Conservation (phyloP, 2,797 vertebrate species). For the Pseudomugil tenellus region DNA sequence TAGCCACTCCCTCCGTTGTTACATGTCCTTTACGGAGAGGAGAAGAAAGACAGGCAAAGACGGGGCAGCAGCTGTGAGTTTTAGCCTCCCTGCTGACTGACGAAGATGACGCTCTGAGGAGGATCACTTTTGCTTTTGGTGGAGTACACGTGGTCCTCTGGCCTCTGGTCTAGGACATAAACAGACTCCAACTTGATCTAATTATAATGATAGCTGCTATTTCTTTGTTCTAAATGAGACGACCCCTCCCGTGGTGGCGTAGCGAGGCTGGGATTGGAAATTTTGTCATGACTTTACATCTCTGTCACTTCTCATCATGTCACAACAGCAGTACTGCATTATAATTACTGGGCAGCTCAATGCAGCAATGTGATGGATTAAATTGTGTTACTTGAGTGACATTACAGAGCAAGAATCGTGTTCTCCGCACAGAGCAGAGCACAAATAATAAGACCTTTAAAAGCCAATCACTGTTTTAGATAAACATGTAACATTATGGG, state of each 20-base stretch:
- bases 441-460: background rate
- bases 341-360: slow-evolving; percentile 28
- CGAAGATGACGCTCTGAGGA: slow-evolving; percentile 59
- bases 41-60: slow-evolving; percentile 41
- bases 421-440: background rate
- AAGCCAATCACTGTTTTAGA: background rate
- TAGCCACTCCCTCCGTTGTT: slow-evolving; percentile 71
- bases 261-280: slow-evolving; percentile 42
- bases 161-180: slow-evolving; percentile 49
- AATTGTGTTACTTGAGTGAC: slow-evolving; percentile 3
- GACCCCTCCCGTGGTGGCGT: slow-evolving; percentile 26
- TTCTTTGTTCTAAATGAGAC: slow-evolving; percentile 51
- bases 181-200: slow-evolving; percentile 52
- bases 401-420: slow-evolving; percentile 1
- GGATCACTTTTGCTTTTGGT: slow-evolving; percentile 66
- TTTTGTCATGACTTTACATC: slow-evolving; percentile 57
- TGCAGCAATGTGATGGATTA: slow-evolving; percentile 15
- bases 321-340: slow-evolving; percentile 44
- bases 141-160: slow-evolving; percentile 48
- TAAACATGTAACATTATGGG: background rate
- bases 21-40: slow-evolving; percentile 62
- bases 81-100: slow-evolving; percentile 71
- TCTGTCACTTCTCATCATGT: slow-evolving; percentile 53
- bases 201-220: slow-evolving; percentile 37
- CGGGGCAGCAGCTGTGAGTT: slow-evolving; percentile 73